phyloP scores from a whole-genome alignment of 1,140 invertebrate species.

The Orchesella cincta region DNA sequence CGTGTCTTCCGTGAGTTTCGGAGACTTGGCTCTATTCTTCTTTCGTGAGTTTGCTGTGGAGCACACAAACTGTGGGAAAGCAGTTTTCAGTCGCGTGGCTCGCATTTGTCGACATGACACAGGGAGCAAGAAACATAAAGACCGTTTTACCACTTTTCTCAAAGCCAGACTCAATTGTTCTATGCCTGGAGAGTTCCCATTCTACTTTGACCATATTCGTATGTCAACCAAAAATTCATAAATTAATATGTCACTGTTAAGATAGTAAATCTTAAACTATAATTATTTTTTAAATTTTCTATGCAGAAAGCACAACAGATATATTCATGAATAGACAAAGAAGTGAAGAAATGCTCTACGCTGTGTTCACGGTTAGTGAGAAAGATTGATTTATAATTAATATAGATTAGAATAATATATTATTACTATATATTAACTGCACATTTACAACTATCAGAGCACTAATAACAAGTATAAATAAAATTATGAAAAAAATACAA shows the following conservation, averaged over 20 bases:
- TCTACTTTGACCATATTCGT: slow-evolving; percentile 98
- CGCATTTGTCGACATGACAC: slow-evolving; percentile 49
- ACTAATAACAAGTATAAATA: too few relatives aligned
- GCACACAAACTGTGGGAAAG: slow-evolving; percentile 93
- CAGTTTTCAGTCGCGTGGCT: slow-evolving; percentile 49
- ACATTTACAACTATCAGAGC: too few relatives aligned
- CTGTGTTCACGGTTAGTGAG: slow-evolving; percentile 91
- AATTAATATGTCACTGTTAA: not conserved
- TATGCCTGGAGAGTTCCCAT: slow-evolving; percentile 90
- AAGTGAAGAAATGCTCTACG: slow-evolving; percentile 81
- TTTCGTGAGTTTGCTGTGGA: slow-evolving; percentile 93
- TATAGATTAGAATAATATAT: too few relatives aligned
- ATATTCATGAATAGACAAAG: slow-evolving; percentile 32
- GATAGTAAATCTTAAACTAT: not conserved
- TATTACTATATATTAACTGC: too few relatives aligned
- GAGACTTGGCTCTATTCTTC: slow-evolving; percentile 95
- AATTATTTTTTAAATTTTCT: not conserved
- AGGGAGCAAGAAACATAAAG: slow-evolving; percentile 58
- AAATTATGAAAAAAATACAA: too few relatives aligned
- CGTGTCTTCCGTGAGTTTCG: slow-evolving; percentile 87
- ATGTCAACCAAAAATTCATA: slow-evolving; percentile 60
- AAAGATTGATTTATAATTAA: too few relatives aligned
- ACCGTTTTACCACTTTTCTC: slow-evolving; percentile 90
- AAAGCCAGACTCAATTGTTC: slow-evolving; percentile 96
- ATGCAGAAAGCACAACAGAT: slow-evolving; percentile 47